These are phyloP conservation scores for Nansenia antarctica DNA, from an alignment of 2,113 vertebrate genomes.

Conservation along the genomic window DNA sequence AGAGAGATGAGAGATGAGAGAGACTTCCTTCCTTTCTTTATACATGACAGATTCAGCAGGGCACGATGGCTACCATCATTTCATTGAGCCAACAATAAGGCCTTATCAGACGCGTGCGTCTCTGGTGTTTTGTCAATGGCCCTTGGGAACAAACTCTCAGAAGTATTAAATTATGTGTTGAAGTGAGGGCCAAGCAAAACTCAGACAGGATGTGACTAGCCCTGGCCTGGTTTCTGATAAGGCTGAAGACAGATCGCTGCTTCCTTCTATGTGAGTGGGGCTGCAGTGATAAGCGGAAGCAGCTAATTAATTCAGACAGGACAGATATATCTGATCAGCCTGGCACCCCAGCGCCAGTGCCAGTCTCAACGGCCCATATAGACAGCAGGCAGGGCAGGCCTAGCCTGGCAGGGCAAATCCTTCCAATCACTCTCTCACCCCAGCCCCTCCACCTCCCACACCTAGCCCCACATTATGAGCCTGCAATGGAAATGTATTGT, in stretches of 20 bases:
- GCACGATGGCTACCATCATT: too few species aligned
- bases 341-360: background rate
- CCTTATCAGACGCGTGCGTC: too few species aligned
- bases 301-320: background rate
- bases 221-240: background rate
- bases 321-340: background rate
- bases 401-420: background rate
- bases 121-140: background rate
- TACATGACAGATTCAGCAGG: too few species aligned
- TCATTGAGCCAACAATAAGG: too few species aligned
- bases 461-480: conserved; percentile 23
- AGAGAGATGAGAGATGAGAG: conserved; percentile 3
- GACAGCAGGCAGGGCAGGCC: background rate
- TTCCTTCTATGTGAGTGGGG: background rate
- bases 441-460: background rate
- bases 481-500: conserved; percentile 27
- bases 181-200: too few species aligned
- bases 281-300: background rate
- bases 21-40: too few species aligned
- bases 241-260: background rate
- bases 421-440: conserved; percentile 2
- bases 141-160: background rate
- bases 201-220: too few species aligned
- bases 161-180: too few species aligned
- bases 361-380: background rate